Evolutionary conservation across 2,113 vertebrate species (phyloP).

Genomic region (Mohoua ochrocephala): DNA sequence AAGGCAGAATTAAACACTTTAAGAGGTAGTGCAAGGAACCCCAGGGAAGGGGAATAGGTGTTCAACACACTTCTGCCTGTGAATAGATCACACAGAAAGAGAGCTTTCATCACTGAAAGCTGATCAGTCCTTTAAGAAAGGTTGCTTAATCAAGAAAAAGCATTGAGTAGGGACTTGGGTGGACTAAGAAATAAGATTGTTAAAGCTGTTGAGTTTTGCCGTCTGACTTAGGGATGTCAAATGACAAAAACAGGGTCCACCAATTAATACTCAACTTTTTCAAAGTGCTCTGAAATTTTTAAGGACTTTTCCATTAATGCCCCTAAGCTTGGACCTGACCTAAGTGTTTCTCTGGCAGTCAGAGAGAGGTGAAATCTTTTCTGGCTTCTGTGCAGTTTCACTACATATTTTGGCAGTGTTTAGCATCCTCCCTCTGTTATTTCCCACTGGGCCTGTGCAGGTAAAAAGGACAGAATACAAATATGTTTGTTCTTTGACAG

Average conservation of each 20-base stretch:
- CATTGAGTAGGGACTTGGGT: not conserved
- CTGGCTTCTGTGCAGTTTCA: not conserved
- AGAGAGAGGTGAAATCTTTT: not conserved
- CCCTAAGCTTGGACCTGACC: not conserved
- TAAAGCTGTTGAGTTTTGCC: not conserved
- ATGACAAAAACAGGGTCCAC: not conserved
- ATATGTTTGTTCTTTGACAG: not conserved
- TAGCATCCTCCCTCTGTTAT: not conserved
- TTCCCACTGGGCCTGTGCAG: not conserved
- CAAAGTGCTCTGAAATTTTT: not conserved
- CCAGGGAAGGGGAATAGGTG: not conserved
- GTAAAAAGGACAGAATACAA: not conserved
- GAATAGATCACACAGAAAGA: not conserved
- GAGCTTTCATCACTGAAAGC: not conserved
- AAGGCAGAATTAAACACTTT: not conserved
- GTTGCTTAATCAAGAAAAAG: not conserved
- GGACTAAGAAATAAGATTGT: not conserved
- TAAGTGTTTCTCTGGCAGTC: not conserved
- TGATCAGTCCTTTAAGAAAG: not conserved
- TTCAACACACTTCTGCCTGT: rapidly evolving
- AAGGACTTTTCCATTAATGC: not conserved
- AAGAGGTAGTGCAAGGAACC: not conserved
- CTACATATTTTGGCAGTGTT: not conserved
- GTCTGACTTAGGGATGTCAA: not conserved
- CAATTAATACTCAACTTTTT: not conserved